Conservation (phyloP, 2,888 invertebrate genomes). For the Ophion ventricosus region DNA sequence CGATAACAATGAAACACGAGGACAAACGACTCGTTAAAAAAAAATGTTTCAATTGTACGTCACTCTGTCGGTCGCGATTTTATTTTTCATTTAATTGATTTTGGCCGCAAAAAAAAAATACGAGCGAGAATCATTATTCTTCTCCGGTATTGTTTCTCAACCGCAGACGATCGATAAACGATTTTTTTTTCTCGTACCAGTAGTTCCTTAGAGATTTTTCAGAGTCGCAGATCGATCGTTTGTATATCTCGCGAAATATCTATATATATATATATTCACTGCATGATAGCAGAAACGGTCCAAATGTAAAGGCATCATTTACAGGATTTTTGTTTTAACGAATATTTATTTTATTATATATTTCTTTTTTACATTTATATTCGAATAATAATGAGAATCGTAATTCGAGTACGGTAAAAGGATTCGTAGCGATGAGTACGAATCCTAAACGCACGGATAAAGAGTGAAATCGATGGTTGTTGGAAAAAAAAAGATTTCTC, state of each 20-base stretch:
- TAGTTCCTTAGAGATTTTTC: conserved; percentile 34
- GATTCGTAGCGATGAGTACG: background rate
- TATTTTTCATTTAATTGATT: background rate
- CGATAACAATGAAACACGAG: background rate
- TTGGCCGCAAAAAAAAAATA: background rate
- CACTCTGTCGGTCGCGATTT: background rate
- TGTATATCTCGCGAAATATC: background rate
- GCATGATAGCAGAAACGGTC: conserved; percentile 72
- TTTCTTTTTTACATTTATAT: background rate
- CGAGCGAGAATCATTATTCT: background rate
- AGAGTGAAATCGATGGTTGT: conserved; percentile 3
- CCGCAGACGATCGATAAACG: conserved; percentile 45
- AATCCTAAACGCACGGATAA: conserved; percentile 3
- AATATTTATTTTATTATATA: background rate
- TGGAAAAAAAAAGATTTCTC: conserved; percentile 6
- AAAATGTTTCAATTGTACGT: background rate
- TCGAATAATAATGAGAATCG: background rate
- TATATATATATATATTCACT: conserved; percentile 56
- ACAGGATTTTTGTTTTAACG: background rate
- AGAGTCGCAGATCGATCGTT: conserved; percentile 47
- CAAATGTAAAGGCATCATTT: conserved; percentile 58
- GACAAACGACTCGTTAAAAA: background rate
- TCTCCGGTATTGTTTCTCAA: background rate
- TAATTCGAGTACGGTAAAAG: background rate
- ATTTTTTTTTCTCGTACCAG: conserved; percentile 20